These are phyloP conservation scores for Platynereis dumerilii DNA, from an alignment of 2,888 invertebrate species.

Conservation along the genomic window DNA sequence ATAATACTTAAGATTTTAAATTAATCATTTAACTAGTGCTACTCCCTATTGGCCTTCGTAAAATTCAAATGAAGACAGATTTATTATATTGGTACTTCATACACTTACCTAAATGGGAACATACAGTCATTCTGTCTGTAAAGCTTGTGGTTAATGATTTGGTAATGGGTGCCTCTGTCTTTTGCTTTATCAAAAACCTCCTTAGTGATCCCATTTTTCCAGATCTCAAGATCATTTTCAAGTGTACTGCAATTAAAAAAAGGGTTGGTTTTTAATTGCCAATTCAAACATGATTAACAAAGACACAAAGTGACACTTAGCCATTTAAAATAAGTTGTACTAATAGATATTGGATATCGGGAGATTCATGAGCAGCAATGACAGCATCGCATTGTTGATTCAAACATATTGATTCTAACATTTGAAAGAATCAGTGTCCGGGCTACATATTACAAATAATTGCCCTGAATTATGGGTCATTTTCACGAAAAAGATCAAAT, in stretches of 20 bases:
- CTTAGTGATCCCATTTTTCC: conserved; percentile 74
- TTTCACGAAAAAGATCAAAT: no score
- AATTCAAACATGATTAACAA: background rate
- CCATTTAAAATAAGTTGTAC: no score
- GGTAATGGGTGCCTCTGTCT: conserved; percentile 74
- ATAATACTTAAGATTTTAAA: no score
- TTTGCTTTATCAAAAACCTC: conserved; percentile 71
- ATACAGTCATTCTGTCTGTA: conserved; percentile 85
- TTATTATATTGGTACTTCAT: no score
- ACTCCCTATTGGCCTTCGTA: no score
- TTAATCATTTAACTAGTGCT: no score
- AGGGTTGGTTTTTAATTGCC: background rate
- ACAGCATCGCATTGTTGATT: no score
- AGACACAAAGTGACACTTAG: no score
- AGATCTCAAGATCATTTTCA: conserved; percentile 74
- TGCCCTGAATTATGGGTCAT: no score
- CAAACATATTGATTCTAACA: no score
- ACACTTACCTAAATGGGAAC: conserved; percentile 76
- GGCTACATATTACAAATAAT: background rate
- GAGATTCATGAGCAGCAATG: conserved; percentile 33
- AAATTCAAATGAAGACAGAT: no score
- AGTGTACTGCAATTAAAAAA: conserved; percentile 67
- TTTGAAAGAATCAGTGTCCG: background rate
- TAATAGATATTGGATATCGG: background rate
- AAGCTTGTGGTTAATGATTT: conserved; percentile 80